Base-by-base conservation (phyloP, 2,888 invertebrate genomes). In the Cheiracanthium punctorium region DNA sequence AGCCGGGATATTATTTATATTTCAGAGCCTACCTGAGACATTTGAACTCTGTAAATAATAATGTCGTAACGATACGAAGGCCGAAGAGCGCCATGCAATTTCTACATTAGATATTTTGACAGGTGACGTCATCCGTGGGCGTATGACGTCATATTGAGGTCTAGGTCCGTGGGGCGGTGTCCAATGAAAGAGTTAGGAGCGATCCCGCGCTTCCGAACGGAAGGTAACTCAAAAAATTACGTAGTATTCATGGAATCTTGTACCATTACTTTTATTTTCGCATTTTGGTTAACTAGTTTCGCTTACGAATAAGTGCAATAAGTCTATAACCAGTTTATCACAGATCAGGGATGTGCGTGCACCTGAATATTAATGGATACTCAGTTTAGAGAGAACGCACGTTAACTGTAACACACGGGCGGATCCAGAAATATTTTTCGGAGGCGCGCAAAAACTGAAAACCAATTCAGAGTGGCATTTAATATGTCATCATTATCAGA, bases 121-220 rank as follows among this genome's bases (percentile, higher is more conserved):
- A 73, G 73, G 69, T 81, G 81, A 74, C 81, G 81, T 81, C 81
- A 81, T 74, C 67, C 81, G 74, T 74, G 69, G 74, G 81, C 48
- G 81, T 65, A 64, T 81, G 74, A 81, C 81, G 81, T 65, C 74
- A 81, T 81, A 73, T 73, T 67, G 80, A 80, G 80, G 80, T 80
- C 80, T 80, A 73, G 80, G 80, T 73, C 65, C 73, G 72, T 48
- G 64, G 37, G 72, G 64, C 37, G 80, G 73, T 7, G 65, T 24
- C 80, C 80, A 79, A 79, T 79, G 65, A 73, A 41, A 80, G 41
- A 20, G 37, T 28, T 41, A 8, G 33, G 73, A 32, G 20, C 30
- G 72, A 58, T 80, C 80, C 80, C 80, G 80, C 80, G 80, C 73
- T 80, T 80, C 72, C 48, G 79, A 79, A 76, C 33, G 29, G 43